These are phyloP conservation scores for Lepus americanus DNA, from an alignment of 2,113 vertebrate genomes.

Conservation along the genomic window DNA sequence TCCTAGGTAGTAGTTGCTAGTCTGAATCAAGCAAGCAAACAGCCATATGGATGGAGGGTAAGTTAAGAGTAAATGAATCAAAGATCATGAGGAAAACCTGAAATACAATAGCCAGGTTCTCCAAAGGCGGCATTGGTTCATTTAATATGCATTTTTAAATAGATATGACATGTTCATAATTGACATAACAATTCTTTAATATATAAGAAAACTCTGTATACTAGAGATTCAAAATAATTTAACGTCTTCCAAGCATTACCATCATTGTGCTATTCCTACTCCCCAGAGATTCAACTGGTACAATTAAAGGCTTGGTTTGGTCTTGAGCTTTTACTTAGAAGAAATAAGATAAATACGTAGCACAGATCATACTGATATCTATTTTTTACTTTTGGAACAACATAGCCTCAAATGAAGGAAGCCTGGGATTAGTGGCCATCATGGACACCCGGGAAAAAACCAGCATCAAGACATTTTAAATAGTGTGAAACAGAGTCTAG, in stretches of 20 bases:
- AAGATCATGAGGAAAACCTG: background rate
- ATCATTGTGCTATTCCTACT: background rate
- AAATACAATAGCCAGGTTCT: background rate
- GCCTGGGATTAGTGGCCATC: background rate
- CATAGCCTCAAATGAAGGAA: background rate
- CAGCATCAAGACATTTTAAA: background rate
- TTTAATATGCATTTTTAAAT: background rate
- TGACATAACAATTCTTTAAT: background rate
- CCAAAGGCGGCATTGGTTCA: background rate
- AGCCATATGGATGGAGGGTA: background rate
- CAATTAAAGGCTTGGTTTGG: background rate
- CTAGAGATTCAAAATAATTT: background rate
- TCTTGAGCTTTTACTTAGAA: conserved; percentile 32
- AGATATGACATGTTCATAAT: background rate
- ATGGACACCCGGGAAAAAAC: background rate
- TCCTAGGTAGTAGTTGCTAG: background rate
- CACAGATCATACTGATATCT: background rate
- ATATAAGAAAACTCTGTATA: background rate
- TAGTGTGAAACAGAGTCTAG: background rate
- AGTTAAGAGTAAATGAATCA: background rate
- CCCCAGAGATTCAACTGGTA: background rate
- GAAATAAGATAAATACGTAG: background rate
- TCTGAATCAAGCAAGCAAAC: background rate
- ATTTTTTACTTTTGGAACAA: background rate
- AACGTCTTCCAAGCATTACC: background rate